Evolutionary conservation across 2,113 vertebrate genomes (phyloP), one percentile per base, ranked within the genome.

Genomic region (Hippocampus abdominalis): DNA sequence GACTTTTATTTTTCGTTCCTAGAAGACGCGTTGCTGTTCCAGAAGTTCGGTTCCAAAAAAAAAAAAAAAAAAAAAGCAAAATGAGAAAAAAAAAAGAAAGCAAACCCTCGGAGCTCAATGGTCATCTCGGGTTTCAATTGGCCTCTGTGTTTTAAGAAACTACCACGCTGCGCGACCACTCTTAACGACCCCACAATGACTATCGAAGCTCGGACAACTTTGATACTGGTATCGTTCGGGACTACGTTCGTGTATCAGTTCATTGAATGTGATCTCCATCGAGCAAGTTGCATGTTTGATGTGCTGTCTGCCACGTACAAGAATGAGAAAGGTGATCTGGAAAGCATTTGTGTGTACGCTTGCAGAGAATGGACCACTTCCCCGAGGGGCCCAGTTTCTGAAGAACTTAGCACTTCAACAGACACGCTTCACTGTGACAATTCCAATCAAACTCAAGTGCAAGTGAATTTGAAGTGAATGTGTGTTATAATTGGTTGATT

Each of bases 301-400:
- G 51, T 1, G 13, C n/a, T 40, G 39, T 66, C 39, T 90, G 90
- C 89, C 89, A 92, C 90, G 90, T 79, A 84, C 75, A 23, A 81
- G 87, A 88, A 83, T 72, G 71, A 65, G 86, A 89, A 89, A 89
- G 82, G 4, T 81, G 87, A 90, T 86, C 83, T 82, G 72, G 69
- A 82, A 82, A 77, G 75, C 6, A 32, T 16, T 60, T 32, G 27
- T 32, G 1, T 32, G 6, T 18, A 10, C 6, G 51, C n/a, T 1
- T 54, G 51, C 6, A 59, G 32, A 36, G 5, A 36, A 36, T 29
- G 27, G 57, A 13, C n/a, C 23, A 49, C 21, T 48, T 49, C 46
- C 16, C 46, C 5, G 1, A 49, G 18, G 18, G 46, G 16, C 15
- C 3, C 46, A 8, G 21, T 10, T 23, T n/a, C n/a, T 23, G 1